Evolutionary conservation across 1,140 invertebrate species (phyloP).

Genomic region (Zaprionus inermis): DNA sequence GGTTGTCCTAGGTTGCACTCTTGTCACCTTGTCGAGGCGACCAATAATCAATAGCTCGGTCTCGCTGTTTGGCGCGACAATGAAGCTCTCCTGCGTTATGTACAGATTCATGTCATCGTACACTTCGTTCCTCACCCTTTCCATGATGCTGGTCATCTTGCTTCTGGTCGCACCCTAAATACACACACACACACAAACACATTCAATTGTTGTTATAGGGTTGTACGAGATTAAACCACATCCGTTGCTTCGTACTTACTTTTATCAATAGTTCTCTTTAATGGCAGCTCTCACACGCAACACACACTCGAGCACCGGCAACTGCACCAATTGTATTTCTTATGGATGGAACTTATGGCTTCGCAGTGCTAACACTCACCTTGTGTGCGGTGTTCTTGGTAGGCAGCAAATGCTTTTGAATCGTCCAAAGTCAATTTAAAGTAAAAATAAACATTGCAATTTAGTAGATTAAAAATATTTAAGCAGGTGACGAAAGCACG

Average conservation of each 20-base stretch:
- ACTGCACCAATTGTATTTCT: conserved; percentile 15
- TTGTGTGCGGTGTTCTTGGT: background rate
- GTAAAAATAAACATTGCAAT: conserved; percentile 21
- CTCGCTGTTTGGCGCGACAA: conserved; percentile 87
- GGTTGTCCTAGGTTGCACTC: conserved; percentile 85
- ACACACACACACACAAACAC: background rate
- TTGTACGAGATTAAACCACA: background rate
- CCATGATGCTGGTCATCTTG: conserved; percentile 36
- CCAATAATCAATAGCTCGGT: conserved; percentile 89
- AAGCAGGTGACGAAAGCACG: conserved; percentile 47
- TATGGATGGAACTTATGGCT: conserved; percentile 4
- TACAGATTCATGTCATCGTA: conserved; percentile 88
- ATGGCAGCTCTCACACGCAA: conserved; percentile 38
- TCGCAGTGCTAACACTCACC: conserved; percentile 2
- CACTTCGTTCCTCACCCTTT: conserved; percentile 78
- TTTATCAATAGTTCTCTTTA: conserved; percentile 39
- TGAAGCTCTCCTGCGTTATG: conserved; percentile 90
- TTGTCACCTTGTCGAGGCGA: conserved; percentile 88
- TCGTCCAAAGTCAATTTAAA: conserved; percentile 12
- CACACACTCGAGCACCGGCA: conserved; percentile 33
- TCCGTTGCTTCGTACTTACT: conserved; percentile 9
- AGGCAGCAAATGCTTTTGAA: background rate
- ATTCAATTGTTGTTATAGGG: conserved; percentile 2
- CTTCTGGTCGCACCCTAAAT: conserved; percentile 19
- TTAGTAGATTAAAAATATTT: conserved; percentile 23